Evolutionary conservation across 1,140 invertebrate species (phyloP).

Genomic region (Galleria mellonella): DNA sequence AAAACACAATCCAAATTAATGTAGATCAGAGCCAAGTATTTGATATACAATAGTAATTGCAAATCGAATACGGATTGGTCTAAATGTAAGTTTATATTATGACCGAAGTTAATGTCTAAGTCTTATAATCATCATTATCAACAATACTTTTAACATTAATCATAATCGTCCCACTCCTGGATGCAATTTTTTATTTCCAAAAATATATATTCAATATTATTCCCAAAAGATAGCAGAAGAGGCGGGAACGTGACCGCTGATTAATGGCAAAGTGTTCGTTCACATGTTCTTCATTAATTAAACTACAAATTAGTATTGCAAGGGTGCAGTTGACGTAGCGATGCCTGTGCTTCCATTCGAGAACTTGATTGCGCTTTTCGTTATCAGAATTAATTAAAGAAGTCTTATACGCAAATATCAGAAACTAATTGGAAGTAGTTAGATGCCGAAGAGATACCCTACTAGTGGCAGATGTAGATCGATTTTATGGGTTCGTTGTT

Average conservation of each 20-base stretch:
- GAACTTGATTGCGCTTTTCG: constrained; percentile 28
- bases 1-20: no score
- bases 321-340: constrained; percentile 54
- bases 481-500: constrained; percentile 6
- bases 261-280: constrained; percentile 47
- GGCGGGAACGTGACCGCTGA: constrained; percentile 31
- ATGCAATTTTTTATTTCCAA: no score
- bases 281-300: constrained; percentile 65
- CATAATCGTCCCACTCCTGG: no score
- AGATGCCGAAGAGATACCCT: constrained; percentile 2
- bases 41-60: no score
- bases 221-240: background rate
- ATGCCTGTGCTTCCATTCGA: constrained; percentile 25
- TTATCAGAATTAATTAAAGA: constrained; percentile 55
- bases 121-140: no score
- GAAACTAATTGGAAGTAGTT: constrained; percentile 1
- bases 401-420: constrained; percentile 26
- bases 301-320: constrained; percentile 59
- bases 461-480: constrained; percentile 7
- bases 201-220: no score
- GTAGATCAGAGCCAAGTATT: no score
- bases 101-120: no score
- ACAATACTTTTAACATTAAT: no score
- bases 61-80: no score
- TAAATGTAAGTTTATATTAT: no score